Conservation (phyloP, 2,888 invertebrate species). For the Pyrgus malvae region DNA sequence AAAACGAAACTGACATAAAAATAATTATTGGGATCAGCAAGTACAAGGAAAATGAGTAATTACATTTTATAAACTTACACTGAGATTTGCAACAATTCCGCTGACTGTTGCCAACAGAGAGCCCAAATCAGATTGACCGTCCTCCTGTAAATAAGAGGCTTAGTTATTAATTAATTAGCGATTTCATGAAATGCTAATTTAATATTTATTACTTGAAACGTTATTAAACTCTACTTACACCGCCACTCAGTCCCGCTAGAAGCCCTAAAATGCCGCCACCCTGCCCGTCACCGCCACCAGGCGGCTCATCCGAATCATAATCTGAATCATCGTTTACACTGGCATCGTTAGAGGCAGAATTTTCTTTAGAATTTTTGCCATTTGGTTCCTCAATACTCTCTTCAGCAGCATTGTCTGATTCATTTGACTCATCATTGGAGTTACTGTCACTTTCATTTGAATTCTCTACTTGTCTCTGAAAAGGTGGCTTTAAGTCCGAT, state of each 20-base stretch:
- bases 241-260: conserved; percentile 70
- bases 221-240: conserved; percentile 63
- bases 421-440: conserved; percentile 35
- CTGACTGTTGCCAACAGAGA: conserved; percentile 69
- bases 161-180: not conserved
- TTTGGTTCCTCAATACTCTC: conserved; percentile 43
- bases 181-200: not conserved
- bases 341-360: conserved; percentile 44
- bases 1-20: conserved; percentile 36
- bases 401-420: conserved; percentile 44
- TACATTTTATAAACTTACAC: conserved; percentile 57
- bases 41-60: too few relatives aligned
- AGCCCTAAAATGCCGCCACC: conserved; percentile 74
- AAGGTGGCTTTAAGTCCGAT: conserved; percentile 45
- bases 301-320: conserved; percentile 66
- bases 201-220: too few relatives aligned
- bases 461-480: conserved; percentile 51
- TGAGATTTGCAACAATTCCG: conserved; percentile 68
- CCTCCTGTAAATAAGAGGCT: conserved; percentile 63
- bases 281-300: conserved; percentile 65
- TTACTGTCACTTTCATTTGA: conserved; percentile 37
- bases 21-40: too few relatives aligned
- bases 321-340: conserved; percentile 45
- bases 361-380: conserved; percentile 45
- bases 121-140: conserved; percentile 73